A percentile compares a stretch with the other conserved stretches of the same genome.
Evolutionary conservation across 2,797 vertebrate species (phyloP).

Genomic region (Myotis findleyi): DNA sequence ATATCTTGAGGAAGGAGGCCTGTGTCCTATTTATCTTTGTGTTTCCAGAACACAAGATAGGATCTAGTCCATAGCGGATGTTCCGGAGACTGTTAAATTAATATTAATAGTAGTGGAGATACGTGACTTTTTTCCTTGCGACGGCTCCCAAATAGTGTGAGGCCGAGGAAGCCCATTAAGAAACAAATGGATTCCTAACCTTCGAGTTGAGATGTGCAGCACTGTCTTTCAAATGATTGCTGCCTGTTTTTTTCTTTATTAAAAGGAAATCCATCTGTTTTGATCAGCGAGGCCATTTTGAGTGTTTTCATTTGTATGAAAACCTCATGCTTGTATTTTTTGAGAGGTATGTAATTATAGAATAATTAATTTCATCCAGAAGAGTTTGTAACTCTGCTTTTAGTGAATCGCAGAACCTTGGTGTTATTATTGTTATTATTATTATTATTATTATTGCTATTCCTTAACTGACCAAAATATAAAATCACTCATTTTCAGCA

Average conservation of each 20-base stretch:
- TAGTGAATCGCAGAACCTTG: neutral
- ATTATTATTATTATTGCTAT: no score
- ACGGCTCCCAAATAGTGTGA: neutral
- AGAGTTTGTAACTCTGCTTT: neutral
- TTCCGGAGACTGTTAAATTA: neutral
- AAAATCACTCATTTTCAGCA: neutral
- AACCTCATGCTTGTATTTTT: constrained; percentile 1
- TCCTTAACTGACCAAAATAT: neutral
- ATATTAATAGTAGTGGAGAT: neutral
- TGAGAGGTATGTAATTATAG: neutral
- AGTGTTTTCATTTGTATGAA: neutral
- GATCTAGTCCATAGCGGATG: neutral
- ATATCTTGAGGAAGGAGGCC: neutral
- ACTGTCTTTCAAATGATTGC: neutral
- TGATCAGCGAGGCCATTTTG: neutral
- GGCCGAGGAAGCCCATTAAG: neutral
- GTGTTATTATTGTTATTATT: neutral
- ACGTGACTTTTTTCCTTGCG: neutral
- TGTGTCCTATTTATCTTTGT: neutral
- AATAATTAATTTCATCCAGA: neutral
- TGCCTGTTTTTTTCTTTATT: neutral
- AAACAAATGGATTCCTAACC: neutral
- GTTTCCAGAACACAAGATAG: neutral
- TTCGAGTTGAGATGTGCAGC: neutral
- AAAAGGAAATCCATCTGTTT: neutral